Evolutionary conservation across 2,888 invertebrate genomes (phyloP).

Genomic region (Dryocosmus kuriphilus): DNA sequence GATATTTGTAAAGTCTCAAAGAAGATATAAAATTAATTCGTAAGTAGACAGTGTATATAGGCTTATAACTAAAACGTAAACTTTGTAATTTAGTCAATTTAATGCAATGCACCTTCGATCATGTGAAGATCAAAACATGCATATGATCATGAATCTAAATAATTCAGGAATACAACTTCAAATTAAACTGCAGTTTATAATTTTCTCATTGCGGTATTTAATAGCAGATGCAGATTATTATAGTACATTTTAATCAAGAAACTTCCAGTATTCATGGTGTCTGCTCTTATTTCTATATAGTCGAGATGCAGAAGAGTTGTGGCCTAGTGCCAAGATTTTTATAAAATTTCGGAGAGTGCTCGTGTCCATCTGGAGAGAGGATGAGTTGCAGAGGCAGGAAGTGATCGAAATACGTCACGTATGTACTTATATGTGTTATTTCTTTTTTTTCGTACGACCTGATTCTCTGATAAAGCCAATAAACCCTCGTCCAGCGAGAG

Average conservation of each 20-base stretch:
- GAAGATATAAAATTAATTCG: too few relatives aligned
- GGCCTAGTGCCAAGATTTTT: constrained; percentile 10
- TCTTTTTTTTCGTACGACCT: constrained; percentile 55
- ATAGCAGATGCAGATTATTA: background rate
- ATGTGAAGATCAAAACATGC: too few relatives aligned
- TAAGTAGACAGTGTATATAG: too few relatives aligned
- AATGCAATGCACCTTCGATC: too few relatives aligned
- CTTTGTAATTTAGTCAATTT: too few relatives aligned
- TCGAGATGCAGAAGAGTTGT: background rate
- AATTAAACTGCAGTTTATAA: too few relatives aligned
- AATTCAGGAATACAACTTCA: too few relatives aligned
- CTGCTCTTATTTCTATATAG: background rate
- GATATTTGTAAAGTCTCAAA: too few relatives aligned
- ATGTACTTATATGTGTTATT: constrained; percentile 24
- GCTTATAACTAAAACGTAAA: too few relatives aligned
- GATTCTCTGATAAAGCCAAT: constrained; percentile 70
- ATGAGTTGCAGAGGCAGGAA: background rate
- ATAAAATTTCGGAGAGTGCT: constrained; percentile 12
- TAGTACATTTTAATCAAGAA: background rate
- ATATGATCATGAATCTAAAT: too few relatives aligned
- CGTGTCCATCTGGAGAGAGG: background rate
- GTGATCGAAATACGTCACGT: constrained; percentile 5
- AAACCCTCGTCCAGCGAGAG: constrained; percentile 71
- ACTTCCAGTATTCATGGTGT: background rate
- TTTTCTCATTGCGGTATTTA: background rate